Percentiles rank a stretch among this genome's conserved stretches.
These are phyloP conservation scores for Pantherophis guttatus DNA, from an alignment of 2,113 vertebrate species.

Conservation along the genomic window DNA sequence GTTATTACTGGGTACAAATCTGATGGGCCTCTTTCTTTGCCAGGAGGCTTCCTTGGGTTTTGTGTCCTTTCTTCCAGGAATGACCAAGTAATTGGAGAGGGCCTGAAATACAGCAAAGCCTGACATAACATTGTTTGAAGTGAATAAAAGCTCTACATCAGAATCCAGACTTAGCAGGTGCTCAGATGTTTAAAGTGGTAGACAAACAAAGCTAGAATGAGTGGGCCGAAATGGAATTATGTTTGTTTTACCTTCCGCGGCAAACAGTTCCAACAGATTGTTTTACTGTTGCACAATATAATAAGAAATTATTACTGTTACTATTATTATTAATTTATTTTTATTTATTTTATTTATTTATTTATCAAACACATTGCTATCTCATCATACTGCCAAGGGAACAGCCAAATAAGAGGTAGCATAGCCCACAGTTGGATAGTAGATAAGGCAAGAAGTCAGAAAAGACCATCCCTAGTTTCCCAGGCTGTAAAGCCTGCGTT, in stretches of 20 bases:
- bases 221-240: neutral
- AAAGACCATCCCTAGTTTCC: neutral
- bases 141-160: neutral
- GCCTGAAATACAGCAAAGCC: neutral
- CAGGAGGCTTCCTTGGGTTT: neutral
- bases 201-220: neutral
- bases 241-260: neutral
- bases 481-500: neutral
- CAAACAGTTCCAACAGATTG: neutral
- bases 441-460: neutral
- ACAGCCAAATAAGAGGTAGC: neutral
- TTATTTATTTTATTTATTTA: neutral
- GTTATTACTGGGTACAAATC: neutral
- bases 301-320: neutral
- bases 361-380: too few relatives aligned
- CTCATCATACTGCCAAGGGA: neutral
- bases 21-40: neutral
- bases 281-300: neutral
- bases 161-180: neutral
- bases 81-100: neutral
- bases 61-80: neutral
- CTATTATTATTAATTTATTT: neutral
- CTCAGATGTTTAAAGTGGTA: neutral
- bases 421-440: neutral
- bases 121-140: neutral